Conservation (phyloP, 1,140 invertebrate genomes). For the Drosophila nebulosa region DNA sequence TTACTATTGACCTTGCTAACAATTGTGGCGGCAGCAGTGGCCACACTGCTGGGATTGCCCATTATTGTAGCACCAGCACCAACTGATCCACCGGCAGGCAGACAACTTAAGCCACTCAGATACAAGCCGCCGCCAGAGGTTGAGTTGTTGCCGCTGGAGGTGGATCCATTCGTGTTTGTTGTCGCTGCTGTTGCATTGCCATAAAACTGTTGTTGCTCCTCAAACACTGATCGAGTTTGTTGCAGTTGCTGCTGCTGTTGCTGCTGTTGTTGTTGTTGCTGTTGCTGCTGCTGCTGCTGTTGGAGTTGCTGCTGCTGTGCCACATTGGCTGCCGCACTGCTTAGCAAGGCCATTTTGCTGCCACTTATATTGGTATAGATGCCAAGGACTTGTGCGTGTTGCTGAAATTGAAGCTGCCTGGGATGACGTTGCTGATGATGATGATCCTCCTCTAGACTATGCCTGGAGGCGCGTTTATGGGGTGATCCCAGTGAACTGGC, state of each 20-base stretch:
- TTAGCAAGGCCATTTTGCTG: slow-evolving; percentile 71
- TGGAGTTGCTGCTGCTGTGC: slow-evolving; percentile 47
- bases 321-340: slow-evolving; percentile 66
- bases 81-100: slow-evolving; percentile 7
- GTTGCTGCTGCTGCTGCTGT: slow-evolving; percentile 37
- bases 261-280: slow-evolving; percentile 42
- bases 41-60: neutral
- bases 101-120: slow-evolving; percentile 12
- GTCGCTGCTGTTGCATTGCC: slow-evolving; percentile 10
- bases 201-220: slow-evolving; percentile 26
- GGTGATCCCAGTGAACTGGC: slow-evolving; percentile 71
- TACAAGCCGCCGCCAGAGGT: slow-evolving; percentile 14
- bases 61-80: neutral
- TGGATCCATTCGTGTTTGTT: neutral
- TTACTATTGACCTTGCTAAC: slow-evolving; percentile 39
- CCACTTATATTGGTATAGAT: slow-evolving; percentile 60
- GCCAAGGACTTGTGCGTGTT: slow-evolving; percentile 1
- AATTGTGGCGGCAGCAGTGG: slow-evolving; percentile 31
- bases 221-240: slow-evolving; percentile 3
- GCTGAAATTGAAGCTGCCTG: neutral
- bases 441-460: slow-evolving; percentile 69
- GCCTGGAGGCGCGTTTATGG: slow-evolving; percentile 73
- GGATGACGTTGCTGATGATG: slow-evolving; percentile 19
- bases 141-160: neutral
- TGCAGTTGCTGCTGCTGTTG: slow-evolving; percentile 41